Evolutionary conservation across 2,113 vertebrate genomes (phyloP).

Genomic region (Thamnaconus septentrionalis): DNA sequence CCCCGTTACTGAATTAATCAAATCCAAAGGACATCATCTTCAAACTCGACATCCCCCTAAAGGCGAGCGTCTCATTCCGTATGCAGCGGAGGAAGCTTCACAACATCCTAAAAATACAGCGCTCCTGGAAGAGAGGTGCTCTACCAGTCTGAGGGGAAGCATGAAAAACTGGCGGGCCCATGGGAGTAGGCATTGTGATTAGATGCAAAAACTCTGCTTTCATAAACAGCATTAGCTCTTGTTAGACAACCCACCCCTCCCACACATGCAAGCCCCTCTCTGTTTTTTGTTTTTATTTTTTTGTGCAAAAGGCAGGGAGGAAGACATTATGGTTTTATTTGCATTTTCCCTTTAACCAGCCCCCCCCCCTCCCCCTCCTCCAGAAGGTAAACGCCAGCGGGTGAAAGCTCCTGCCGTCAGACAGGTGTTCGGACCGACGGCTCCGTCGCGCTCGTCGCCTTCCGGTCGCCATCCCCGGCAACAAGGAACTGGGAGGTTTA

Average conservation of each 20-base stretch:
- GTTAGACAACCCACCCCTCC: slow-evolving; percentile 75
- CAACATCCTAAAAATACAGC: slow-evolving; percentile 99
- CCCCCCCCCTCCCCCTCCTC: slow-evolving; percentile 53
- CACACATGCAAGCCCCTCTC: slow-evolving; percentile 61
- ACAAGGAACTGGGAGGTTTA: background rate
- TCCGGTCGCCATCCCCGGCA: background rate
- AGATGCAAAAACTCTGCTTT: slow-evolving; percentile 87
- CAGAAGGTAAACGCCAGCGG: slow-evolving; percentile 48
- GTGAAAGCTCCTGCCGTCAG: slow-evolving; percentile 41
- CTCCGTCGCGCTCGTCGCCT: slow-evolving; percentile 18
- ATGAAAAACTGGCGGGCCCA: slow-evolving; percentile 88
- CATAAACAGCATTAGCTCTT: slow-evolving; percentile 89
- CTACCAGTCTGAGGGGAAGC: slow-evolving; percentile 87
- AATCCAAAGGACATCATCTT: slow-evolving; percentile 98
- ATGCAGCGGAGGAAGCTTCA: slow-evolving; percentile 95
- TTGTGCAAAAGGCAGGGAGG: slow-evolving; percentile 50
- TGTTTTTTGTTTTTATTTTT: background rate
- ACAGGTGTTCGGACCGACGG: slow-evolving; percentile 41
- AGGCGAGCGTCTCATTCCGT: slow-evolving; percentile 96
- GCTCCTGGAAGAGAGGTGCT: slow-evolving; percentile 91
- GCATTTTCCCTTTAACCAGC: slow-evolving; percentile 35
- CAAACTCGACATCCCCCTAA: slow-evolving; percentile 96
- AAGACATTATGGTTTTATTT: slow-evolving; percentile 57
- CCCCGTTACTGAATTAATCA: slow-evolving; percentile 93
- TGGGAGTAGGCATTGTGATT: slow-evolving; percentile 90